Percentiles rank a stretch among this genome's conserved stretches.
phyloP scores from a whole-genome alignment of 1,140 invertebrate species.

The Trachelipus rathkii region DNA sequence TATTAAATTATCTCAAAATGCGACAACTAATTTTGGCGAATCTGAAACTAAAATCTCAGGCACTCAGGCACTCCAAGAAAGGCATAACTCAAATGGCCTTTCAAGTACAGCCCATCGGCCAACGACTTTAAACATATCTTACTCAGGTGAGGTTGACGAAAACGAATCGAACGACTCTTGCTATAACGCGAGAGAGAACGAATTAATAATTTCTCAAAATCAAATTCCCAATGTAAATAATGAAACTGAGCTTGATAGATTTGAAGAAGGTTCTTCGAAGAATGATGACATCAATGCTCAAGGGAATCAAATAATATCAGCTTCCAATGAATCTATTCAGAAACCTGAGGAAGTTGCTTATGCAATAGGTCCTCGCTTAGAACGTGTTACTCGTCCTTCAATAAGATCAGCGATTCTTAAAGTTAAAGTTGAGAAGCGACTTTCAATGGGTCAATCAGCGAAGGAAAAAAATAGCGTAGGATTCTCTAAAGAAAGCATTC shows the following conservation, averaged over 20 bases:
- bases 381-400: conserved; percentile 32
- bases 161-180: conserved; percentile 35
- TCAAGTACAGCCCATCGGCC: conserved; percentile 40
- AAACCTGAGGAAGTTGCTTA: conserved; percentile 18
- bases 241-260: conserved; percentile 12
- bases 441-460: conserved; percentile 10
- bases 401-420: conserved; percentile 42
- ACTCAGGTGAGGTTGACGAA: conserved; percentile 39
- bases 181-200: neutral
- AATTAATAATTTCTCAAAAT: neutral
- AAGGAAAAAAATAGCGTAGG: neutral
- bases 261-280: conserved; percentile 12
- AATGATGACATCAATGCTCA: conserved; percentile 1
- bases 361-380: conserved; percentile 28
- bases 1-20: no score
- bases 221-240: conserved; percentile 12
- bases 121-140: conserved; percentile 42
- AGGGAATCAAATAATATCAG: conserved; percentile 16
- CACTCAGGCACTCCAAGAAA: neutral
- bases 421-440: conserved; percentile 44
- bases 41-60: neutral
- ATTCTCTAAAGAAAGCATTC: neutral
- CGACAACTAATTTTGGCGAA: neutral
- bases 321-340: neutral
- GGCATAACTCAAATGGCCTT: neutral